These are phyloP conservation scores for Morus bassanus DNA, from an alignment of 2,797 vertebrate species.

Conservation along the genomic window DNA sequence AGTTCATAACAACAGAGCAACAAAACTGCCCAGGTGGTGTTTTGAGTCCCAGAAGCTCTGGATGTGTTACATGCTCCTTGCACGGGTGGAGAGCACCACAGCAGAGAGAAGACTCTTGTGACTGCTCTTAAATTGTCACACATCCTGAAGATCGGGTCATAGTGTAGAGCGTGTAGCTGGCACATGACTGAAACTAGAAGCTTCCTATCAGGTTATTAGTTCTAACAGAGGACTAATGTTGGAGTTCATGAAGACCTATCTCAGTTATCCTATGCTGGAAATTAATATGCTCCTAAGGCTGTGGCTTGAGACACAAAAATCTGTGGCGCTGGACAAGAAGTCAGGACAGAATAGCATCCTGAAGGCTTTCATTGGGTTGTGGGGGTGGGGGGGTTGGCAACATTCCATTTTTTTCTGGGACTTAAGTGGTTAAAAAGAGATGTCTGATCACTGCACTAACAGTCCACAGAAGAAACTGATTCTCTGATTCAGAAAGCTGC, in stretches of 20 bases:
- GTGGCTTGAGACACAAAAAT: neutral
- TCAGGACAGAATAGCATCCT: neutral
- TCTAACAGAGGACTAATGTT: neutral
- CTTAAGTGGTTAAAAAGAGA: neutral
- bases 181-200: neutral
- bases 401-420: neutral
- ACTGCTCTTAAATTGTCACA: neutral
- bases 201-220: neutral
- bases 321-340: neutral
- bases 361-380: neutral
- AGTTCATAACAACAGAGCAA: neutral
- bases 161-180: neutral
- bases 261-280: neutral
- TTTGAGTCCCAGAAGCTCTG: neutral
- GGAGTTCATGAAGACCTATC: neutral
- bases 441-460: neutral
- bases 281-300: neutral
- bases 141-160: neutral
- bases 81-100: neutral
- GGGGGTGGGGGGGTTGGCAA: accelerated
- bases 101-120: neutral
- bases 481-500: neutral
- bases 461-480: neutral
- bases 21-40: neutral
- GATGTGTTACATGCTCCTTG: neutral